Percentiles rank a stretch among this genome's conserved stretches.
phyloP scores from a whole-genome alignment of 2,888 invertebrate species.

The Dynastes tityus region DNA sequence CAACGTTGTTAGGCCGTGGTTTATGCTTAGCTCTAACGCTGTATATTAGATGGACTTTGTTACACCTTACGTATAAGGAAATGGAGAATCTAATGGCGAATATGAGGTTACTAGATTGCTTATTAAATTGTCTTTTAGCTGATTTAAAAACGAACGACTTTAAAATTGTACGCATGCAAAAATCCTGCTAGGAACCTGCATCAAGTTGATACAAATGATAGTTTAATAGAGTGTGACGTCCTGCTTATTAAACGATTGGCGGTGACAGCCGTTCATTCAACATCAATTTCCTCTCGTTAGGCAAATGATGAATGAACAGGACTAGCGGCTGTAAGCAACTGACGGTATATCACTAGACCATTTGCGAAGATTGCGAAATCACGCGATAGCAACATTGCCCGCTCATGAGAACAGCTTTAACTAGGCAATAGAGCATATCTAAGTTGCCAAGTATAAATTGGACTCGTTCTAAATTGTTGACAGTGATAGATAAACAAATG shows the following conservation, averaged over 20 bases:
- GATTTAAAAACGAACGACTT: too few species aligned
- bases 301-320: constrained; percentile 29
- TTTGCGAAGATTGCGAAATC: constrained; percentile 27
- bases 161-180: not conserved
- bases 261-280: constrained; percentile 26
- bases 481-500: constrained; percentile 21
- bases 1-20: not conserved
- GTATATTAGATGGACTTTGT: not conserved
- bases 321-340: not conserved
- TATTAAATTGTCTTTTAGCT: not conserved
- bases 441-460: constrained; percentile 1
- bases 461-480: not conserved
- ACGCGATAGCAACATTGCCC: constrained; percentile 10
- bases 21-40: not conserved
- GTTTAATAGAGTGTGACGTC: constrained; percentile 17
- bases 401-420: not conserved
- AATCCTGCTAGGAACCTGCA: not conserved
- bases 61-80: too few species aligned
- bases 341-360: constrained; percentile 18
- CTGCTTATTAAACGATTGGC: constrained; percentile 20
- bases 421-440: constrained; percentile 7
- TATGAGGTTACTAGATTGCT: too few species aligned
- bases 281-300: constrained; percentile 30
- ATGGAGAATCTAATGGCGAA: too few species aligned
- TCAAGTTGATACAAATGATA: constrained; percentile 21